Evolutionary conservation across 2,888 invertebrate species (phyloP).

Genomic region (Dexiosoma caninum): DNA sequence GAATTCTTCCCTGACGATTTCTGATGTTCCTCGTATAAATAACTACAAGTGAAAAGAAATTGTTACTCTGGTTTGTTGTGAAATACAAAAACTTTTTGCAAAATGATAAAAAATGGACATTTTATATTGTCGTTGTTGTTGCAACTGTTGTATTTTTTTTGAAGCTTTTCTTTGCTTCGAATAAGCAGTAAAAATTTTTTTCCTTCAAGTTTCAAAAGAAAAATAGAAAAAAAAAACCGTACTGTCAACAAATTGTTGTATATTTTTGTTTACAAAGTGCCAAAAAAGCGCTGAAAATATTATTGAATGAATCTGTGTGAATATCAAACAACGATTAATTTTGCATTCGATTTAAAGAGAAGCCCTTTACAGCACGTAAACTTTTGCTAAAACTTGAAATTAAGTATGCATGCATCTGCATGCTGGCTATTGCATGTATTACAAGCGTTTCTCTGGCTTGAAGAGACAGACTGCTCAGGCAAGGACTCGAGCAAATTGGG

Average conservation of each 20-base stretch:
- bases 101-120: constrained; percentile 8
- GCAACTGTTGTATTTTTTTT: constrained; percentile 5
- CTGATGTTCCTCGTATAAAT: neutral
- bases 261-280: constrained; percentile 7
- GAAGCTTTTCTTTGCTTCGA: neutral
- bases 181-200: constrained; percentile 9
- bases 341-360: neutral
- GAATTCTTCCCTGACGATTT: too few relatives aligned
- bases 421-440: too few relatives aligned
- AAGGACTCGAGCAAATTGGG: too few relatives aligned
- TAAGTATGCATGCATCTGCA: too few relatives aligned
- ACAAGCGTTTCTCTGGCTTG: too few relatives aligned
- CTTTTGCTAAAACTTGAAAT: neutral
- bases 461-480: too few relatives aligned
- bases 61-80: constrained; percentile 25
- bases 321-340: neutral
- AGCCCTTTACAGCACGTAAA: neutral
- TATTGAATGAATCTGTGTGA: constrained; percentile 22
- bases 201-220: neutral
- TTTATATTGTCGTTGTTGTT: constrained; percentile 34
- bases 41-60: too few relatives aligned
- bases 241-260: constrained; percentile 46
- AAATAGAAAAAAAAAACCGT: constrained; percentile 3
- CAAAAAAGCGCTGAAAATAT: constrained; percentile 6
- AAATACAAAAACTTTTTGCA: neutral